Base-by-base conservation (phyloP, 2,797 vertebrate genomes). In the Fistularia tabacaria region DNA sequence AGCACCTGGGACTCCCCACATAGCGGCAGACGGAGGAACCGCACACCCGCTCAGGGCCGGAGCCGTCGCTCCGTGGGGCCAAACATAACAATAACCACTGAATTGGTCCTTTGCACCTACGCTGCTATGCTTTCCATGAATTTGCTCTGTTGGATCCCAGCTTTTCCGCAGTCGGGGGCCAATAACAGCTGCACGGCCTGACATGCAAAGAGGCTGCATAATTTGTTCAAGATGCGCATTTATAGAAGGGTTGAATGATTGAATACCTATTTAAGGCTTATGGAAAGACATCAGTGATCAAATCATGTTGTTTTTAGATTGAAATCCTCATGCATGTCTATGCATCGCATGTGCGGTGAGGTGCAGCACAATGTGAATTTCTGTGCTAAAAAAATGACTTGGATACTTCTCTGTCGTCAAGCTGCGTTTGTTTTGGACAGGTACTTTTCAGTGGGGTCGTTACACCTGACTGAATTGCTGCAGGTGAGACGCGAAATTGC, bases 1-100 rank as follows among this genome's bases (percentile, higher is more conserved):
- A 66, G 51, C 80, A 88, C 84, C 80, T 87, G 85, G 71, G 80
- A 77, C 85, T 88, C 81, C 80, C 82, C 79, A 85, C 84, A 87
- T 75, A 10, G 77, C 8, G 64, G 81, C 78, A 82, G 69, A 80
- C 51, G 79, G 62, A 73, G 51, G 38, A 67, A 82, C 82, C 80
- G 54, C 78, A 72, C 71, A 58, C 78, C 69, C 73, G 73, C 80
- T 77, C 76, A 51, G 63, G 69, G 53, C 45, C 72, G 63, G 63
- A 71, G 66, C 44, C 74, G 64, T 61, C 41, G 25, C 73, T 81
- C 67, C 13, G 59, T 65, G 76, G 69, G 77, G 80, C 87, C 87
- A 89, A 89, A 62, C 70, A 87, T 67, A 89, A 87, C 81, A 88
- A 82, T 82, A 80, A 85, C 71, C 74, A 66, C 37, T 1, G 1